Percentiles rank a stretch among this genome's conserved stretches.
Evolutionary conservation across 1,140 invertebrate species (phyloP).

Genomic region (Hylaeus anthracinus): DNA sequence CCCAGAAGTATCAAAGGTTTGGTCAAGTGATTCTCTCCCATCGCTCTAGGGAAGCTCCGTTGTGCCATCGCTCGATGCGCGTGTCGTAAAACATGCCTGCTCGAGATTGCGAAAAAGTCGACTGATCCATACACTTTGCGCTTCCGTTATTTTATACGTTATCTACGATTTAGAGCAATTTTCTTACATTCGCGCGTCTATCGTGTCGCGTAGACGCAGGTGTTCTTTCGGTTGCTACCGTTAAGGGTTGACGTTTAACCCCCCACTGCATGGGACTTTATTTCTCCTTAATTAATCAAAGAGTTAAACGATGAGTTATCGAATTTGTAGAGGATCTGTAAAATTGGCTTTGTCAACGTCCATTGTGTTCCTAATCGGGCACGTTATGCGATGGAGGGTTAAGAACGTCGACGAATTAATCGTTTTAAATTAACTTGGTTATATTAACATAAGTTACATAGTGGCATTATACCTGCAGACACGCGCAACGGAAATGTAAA

Average conservation of each 20-base stretch:
- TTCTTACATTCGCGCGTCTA: neutral
- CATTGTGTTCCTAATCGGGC: too few species aligned
- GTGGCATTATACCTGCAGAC: neutral
- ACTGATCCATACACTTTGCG: neutral
- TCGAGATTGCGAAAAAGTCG: neutral
- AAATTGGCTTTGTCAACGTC: too few species aligned
- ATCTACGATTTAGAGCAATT: neutral
- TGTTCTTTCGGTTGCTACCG: neutral
- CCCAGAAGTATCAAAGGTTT: slow-evolving; percentile 76
- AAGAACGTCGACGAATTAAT: neutral
- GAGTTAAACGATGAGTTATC: too few species aligned
- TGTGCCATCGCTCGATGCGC: neutral
- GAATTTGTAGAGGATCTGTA: too few species aligned
- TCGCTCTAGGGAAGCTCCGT: too few species aligned
- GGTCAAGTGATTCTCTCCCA: slow-evolving; percentile 65
- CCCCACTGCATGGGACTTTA: too few species aligned
- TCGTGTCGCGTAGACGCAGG: too few species aligned
- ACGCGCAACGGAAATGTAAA: neutral
- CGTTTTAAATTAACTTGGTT: neutral
- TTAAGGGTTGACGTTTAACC: neutral
- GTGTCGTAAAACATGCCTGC: neutral
- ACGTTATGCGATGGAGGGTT: too few species aligned
- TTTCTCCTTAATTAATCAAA: too few species aligned
- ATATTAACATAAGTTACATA: neutral
- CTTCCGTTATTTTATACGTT: neutral